Base-by-base conservation (phyloP, 2,888 invertebrate genomes). In the Shargacucullia verbasci region DNA sequence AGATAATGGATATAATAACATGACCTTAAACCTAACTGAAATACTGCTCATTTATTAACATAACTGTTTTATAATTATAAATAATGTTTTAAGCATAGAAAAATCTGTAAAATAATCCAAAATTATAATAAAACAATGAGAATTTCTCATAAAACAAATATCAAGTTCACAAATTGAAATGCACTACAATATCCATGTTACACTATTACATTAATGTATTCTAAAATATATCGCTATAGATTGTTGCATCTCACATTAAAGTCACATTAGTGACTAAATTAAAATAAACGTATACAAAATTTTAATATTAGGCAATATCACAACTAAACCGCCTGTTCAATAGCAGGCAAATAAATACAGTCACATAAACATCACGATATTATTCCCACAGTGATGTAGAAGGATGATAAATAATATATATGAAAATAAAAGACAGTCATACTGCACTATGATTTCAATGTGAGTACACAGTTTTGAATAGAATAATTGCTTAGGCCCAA, bases 221-320 rank as follows among this genome's bases (percentile, higher is more conserved):
- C 81, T 85, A 82, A 82, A 84, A 83, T 84, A 85, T 84, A 85
- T 76, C 70, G 78, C 82, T 84, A 83, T 81, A 84, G 59, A 82
- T 85, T 86, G 85, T 85, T 82, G 86, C 83, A 82, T 84, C 84
- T 88, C 90, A 88, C 50, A 91, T 92, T 92, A 91, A 88, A 85
- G 92, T 92, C 93, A 92, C 88, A 70, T 50, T 49, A 59, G 83
- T 86, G 91, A 93, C 92, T 81, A 60, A 66, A 63, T 87, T 87
- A 90, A 91, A 88, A 84, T 89, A 91, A 93, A 93, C 93, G 93
- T 94, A 94, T 94, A 94, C 93, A 87, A 91, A 91, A 89, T 84
- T 82, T 88, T 91, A 84, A 90, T 79, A 88, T 89, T 91, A 91
- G 84, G 84, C 90, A 88, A 93, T 94, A 94, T 94, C 94, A 94